phyloP scores from a whole-genome alignment of 2,113 vertebrate species.

The Vulpes vulpes region DNA sequence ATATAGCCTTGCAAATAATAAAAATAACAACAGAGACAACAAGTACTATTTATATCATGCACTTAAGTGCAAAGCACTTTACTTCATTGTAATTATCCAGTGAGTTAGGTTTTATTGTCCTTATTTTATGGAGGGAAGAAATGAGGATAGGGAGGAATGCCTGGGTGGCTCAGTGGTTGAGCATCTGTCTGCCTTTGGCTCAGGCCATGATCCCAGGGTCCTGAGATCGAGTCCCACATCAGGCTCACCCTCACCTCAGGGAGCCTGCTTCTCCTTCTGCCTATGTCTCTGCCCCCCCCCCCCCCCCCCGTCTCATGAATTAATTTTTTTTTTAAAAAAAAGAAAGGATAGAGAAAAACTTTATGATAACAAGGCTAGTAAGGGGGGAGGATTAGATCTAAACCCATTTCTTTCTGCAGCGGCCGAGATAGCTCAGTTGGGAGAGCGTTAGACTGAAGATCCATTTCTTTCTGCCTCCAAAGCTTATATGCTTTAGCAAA shows the following conservation, averaged over 20 bases:
- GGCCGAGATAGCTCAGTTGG: constrained; percentile 92
- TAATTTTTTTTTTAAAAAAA: too few relatives aligned
- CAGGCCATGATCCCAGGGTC: too few relatives aligned
- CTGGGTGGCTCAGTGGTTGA: too few relatives aligned
- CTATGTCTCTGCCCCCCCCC: too few relatives aligned
- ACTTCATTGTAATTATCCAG: background rate
- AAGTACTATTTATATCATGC: background rate
- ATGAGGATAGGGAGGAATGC: background rate
- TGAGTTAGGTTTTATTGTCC: constrained; percentile 3
- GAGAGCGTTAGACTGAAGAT: constrained; percentile 96
- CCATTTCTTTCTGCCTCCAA: constrained; percentile 57
- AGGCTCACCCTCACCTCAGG: too few relatives aligned
- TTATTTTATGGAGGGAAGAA: constrained; percentile 22
- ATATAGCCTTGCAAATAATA: background rate
- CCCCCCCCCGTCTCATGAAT: too few relatives aligned
- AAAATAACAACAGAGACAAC: background rate
- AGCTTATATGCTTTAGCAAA: background rate
- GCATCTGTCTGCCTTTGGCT: too few relatives aligned
- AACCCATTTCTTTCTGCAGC: background rate
- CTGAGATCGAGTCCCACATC: too few relatives aligned
- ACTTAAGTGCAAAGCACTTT: background rate
- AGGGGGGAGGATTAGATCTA: background rate
- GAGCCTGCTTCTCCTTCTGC: too few relatives aligned
- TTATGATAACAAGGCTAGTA: background rate
- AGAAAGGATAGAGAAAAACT: background rate